A percentile compares a stretch with the other conserved stretches of the same genome.
Conservation (phyloP, 2,113 vertebrate genomes). For the Vireo altiloquus region DNA sequence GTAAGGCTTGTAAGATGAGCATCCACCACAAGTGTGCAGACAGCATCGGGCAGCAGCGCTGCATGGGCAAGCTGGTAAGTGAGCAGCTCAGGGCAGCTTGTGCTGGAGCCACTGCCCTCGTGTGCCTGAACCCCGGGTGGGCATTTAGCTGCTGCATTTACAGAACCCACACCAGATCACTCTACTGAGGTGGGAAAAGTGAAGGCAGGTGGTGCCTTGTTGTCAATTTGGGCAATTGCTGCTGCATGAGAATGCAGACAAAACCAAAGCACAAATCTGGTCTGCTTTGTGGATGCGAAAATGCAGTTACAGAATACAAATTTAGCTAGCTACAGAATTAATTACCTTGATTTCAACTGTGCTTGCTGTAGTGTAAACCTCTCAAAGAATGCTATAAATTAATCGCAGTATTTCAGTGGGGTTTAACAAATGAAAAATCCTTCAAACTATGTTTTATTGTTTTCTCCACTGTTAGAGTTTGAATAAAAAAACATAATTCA, state of each 20-base stretch:
- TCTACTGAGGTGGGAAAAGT: background rate
- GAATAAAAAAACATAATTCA: background rate
- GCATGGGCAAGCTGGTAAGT: constrained; percentile 98
- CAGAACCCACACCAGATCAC: background rate
- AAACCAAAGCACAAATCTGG: background rate
- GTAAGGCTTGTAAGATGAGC: constrained; percentile 98
- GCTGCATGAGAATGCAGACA: background rate
- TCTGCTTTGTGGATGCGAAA: background rate
- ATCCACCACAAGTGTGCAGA: constrained; percentile 95
- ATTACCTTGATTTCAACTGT: background rate
- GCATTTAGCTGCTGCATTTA: background rate
- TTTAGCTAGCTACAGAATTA: background rate
- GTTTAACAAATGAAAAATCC: background rate
- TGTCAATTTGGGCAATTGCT: background rate
- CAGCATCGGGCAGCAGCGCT: constrained; percentile 86
- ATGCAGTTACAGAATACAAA: background rate
- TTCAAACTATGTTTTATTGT: background rate
- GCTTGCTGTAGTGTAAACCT: background rate
- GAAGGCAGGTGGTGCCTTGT: background rate
- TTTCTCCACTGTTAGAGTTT: background rate
- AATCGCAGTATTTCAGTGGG: background rate
- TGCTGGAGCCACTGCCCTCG: background rate
- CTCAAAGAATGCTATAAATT: background rate
- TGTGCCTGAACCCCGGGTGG: background rate
- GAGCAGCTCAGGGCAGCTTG: background rate